phyloP scores from a whole-genome alignment of 2,113 vertebrate species.

The Trinectes maculatus region DNA sequence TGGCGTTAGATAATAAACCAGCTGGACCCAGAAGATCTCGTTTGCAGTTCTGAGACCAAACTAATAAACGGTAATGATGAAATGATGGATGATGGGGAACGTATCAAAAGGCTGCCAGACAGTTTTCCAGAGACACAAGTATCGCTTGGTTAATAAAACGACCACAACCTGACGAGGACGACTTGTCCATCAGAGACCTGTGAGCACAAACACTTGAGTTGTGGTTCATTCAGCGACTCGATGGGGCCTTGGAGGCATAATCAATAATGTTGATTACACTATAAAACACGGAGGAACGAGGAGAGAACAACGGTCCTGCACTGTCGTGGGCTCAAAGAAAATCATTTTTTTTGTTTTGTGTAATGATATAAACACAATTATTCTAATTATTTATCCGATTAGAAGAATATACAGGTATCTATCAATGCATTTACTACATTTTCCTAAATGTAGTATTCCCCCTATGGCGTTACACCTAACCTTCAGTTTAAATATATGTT shows the following conservation, averaged over 20 bases:
- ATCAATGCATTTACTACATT: too few species aligned
- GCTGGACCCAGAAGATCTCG: neutral
- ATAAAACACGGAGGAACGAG: constrained; percentile 24
- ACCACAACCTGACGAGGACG: neutral
- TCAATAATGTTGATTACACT: constrained; percentile 50
- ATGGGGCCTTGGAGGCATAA: constrained; percentile 26
- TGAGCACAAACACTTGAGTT: neutral
- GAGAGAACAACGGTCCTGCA: neutral
- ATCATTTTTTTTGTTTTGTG: too few species aligned
- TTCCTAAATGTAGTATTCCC: too few species aligned
- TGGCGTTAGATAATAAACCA: neutral
- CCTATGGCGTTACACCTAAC: too few species aligned
- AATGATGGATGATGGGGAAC: too few species aligned
- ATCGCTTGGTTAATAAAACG: neutral
- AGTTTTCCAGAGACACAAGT: neutral
- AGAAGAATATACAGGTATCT: too few species aligned
- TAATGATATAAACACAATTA: too few species aligned
- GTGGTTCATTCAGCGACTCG: constrained; percentile 1
- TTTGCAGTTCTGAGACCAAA: too few species aligned
- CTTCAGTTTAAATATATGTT: too few species aligned
- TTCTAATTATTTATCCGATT: too few species aligned
- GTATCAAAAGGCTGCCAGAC: neutral
- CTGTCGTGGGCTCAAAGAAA: neutral
- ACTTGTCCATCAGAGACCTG: neutral
- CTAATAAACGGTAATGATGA: too few species aligned